Evolutionary conservation across 2,113 vertebrate genomes (phyloP), one percentile per base, ranked within the genome.

Genomic region (Crotalus horridus): DNA sequence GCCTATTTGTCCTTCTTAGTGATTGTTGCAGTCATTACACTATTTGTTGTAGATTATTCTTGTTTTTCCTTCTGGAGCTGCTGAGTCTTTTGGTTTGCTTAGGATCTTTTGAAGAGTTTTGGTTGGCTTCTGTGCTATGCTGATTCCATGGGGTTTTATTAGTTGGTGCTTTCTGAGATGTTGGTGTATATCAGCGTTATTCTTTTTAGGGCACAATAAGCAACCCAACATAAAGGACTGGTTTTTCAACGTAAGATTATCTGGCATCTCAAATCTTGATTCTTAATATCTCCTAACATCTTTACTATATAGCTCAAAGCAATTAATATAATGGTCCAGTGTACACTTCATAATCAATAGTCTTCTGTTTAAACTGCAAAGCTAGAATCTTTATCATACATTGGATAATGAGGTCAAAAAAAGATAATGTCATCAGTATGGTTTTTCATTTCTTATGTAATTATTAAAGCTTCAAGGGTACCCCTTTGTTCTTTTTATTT

Each of bases 391-490:
- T 33, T 95, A 46, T 24, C 91, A 87, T 93, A 87, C 74, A 23
- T 12, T 89, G 53, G 93, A 0, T 95, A 94, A 91, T 93, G 61
- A 95, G 94, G 33, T 85, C 61, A n/a, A 4, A 33, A 51, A 8
- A 46, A 88, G 54, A 74, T 93, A 95, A 95, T 95, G 91, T 94
- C 94, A 64, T 87, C 88, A 93, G 8, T 90, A 53, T 93, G 51
- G 91, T 94, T 95, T 91, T 94, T 48, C 91, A 89, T 94, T 95
- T 95, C 81, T 93, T 93, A 61, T 95, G 87, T 48, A 91, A 59
- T 86, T 86, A 89, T 85, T 91, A 88, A 95, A 93, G 12, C 94
- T 61, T 55, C 43, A 17, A 93, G 55, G 10, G 15, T 85, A 69
- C 94, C 20, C 24, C 43, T 95, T 95, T 94, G 91, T 86, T 64